Evolutionary conservation across 2,797 vertebrate genomes (phyloP).

Genomic region (Hoplostethus atlanticus): DNA sequence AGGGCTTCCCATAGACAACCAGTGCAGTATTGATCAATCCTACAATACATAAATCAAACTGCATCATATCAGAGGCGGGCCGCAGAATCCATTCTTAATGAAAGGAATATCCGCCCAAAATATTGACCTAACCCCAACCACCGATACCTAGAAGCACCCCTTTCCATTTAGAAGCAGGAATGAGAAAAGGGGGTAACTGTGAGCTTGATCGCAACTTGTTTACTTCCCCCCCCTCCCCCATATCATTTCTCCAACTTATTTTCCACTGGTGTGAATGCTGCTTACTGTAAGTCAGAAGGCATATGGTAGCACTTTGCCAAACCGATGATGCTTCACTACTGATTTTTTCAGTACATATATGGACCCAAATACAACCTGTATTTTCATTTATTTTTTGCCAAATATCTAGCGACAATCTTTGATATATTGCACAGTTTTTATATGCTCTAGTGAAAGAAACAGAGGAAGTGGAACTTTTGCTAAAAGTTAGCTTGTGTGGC

Average conservation of each 20-base stretch:
- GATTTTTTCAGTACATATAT: not conserved
- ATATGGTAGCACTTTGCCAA: slow-evolving; percentile 53
- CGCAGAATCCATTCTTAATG: no score
- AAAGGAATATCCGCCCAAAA: no score
- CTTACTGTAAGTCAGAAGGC: not conserved
- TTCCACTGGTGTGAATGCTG: no score
- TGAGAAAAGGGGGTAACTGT: not conserved
- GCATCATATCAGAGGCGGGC: no score
- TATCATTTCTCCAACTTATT: not conserved
- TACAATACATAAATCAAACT: not conserved
- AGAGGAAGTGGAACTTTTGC: not conserved
- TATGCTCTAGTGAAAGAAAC: slow-evolving; percentile 8
- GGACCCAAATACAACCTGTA: not conserved
- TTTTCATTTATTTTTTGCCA: slow-evolving; percentile 14
- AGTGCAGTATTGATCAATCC: not conserved
- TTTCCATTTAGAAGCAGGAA: not conserved
- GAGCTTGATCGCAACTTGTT: slow-evolving; percentile 10
- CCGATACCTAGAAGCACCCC: not conserved
- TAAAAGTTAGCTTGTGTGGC: not conserved
- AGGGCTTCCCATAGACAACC: not conserved
- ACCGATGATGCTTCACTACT: slow-evolving; percentile 14
- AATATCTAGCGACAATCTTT: slow-evolving; percentile 36
- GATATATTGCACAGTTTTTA: slow-evolving; percentile 18
- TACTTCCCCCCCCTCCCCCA: slow-evolving; percentile 3
- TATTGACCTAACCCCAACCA: no score